phyloP scores from a whole-genome alignment of 1,140 invertebrate species.

The Drosophila eugracilis region DNA sequence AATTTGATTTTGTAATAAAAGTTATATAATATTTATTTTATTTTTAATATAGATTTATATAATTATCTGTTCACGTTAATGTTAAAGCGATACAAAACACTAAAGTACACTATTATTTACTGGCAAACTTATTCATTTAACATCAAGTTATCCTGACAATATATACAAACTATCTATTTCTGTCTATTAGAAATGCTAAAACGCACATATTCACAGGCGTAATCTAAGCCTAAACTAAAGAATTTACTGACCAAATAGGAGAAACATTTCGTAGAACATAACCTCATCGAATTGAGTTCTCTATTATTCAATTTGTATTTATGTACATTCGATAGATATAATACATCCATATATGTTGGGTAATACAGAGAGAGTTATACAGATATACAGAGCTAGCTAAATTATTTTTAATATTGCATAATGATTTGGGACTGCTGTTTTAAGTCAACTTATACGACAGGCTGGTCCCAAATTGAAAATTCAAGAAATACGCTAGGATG shows the following conservation, averaged over 20 bases:
- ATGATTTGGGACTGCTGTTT: slow-evolving; percentile 27
- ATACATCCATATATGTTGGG: slow-evolving; percentile 19
- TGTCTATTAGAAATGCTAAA: slow-evolving; percentile 56
- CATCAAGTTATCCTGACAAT: slow-evolving; percentile 29
- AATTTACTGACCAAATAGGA: slow-evolving; percentile 8
- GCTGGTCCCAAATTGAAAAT: slow-evolving; percentile 15
- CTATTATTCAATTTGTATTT: slow-evolving; percentile 14
- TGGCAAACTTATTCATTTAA: slow-evolving; percentile 52
- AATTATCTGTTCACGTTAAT: slow-evolving; percentile 39
- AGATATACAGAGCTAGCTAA: slow-evolving; percentile 26
- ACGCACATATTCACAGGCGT: slow-evolving; percentile 55
- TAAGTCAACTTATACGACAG: slow-evolving; percentile 14
- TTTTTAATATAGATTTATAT: slow-evolving; percentile 42
- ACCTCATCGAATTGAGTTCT: slow-evolving; percentile 1
- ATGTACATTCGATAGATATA: slow-evolving; percentile 41
- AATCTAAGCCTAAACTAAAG: slow-evolving; percentile 20
- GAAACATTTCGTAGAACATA: not conserved
- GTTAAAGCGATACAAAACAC: slow-evolving; percentile 69
- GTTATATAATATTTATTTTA: slow-evolving; percentile 36
- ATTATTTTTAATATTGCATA: slow-evolving; percentile 69
- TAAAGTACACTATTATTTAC: slow-evolving; percentile 58
- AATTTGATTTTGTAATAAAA: slow-evolving; percentile 27
- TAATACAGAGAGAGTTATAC: slow-evolving; percentile 7
- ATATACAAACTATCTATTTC: slow-evolving; percentile 44
- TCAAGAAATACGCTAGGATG: not conserved